phyloP scores from a whole-genome alignment of 1,140 invertebrate genomes.

The Solen grandis region DNA sequence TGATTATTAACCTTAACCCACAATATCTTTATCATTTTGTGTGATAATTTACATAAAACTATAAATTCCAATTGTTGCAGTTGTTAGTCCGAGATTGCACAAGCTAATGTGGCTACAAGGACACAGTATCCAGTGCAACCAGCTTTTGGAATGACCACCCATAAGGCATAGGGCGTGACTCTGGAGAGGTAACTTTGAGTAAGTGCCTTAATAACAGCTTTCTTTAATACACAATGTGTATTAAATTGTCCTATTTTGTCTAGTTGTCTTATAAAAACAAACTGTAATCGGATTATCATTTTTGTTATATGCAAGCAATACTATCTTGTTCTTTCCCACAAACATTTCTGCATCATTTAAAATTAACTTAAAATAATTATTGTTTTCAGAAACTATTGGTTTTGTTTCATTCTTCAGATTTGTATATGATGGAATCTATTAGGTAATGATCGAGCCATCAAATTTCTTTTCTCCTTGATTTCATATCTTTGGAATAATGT shows the following conservation, averaged over 20 bases:
- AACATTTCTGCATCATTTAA: background rate
- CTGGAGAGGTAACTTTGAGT: conserved; percentile 15
- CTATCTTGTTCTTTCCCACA: background rate
- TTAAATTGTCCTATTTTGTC: background rate
- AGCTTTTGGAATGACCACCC: conserved; percentile 23
- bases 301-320: background rate
- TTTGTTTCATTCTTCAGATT: too few relatives aligned
- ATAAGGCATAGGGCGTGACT: conserved; percentile 39
- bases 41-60: too few relatives aligned
- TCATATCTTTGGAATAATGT: too few relatives aligned
- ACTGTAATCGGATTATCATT: background rate
- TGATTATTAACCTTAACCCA: too few relatives aligned
- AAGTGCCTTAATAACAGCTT: background rate
- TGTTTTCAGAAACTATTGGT: too few relatives aligned
- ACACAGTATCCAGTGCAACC: conserved; percentile 2
- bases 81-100: background rate
- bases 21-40: background rate
- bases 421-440: too few relatives aligned
- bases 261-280: background rate
- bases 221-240: background rate
- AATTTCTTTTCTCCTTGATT: too few relatives aligned
- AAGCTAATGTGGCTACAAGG: conserved; percentile 1
- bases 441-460: too few relatives aligned
- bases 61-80: background rate
- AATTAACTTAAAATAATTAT: too few relatives aligned